These are phyloP conservation scores for Leptogaster cylindrica DNA, from an alignment of 2,888 invertebrate genomes.

Conservation along the genomic window DNA sequence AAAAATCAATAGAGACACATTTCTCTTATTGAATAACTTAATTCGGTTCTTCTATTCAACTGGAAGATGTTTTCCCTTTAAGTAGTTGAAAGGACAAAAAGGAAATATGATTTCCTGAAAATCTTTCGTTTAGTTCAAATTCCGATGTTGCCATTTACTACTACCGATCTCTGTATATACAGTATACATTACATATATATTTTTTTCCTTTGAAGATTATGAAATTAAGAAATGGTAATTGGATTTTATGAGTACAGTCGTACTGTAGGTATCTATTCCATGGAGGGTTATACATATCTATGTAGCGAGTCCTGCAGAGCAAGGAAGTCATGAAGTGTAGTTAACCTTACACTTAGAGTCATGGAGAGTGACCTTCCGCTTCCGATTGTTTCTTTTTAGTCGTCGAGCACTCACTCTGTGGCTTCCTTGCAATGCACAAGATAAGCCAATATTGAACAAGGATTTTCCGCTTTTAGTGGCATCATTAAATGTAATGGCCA, in stretches of 20 bases:
- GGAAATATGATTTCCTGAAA: slow-evolving; percentile 19
- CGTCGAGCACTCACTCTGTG: slow-evolving; percentile 30
- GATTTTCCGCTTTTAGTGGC: slow-evolving; percentile 44
- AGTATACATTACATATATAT: too few relatives aligned
- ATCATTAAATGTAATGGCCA: slow-evolving; percentile 46
- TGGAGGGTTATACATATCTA: background rate
- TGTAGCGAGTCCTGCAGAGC: background rate
- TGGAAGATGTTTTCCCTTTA: slow-evolving; percentile 2
- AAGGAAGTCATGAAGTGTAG: slow-evolving; percentile 25
- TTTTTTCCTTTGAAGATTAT: slow-evolving; percentile 36
- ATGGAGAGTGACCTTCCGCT: slow-evolving; percentile 37
- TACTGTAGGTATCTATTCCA: background rate
- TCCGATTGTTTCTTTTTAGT: slow-evolving; percentile 44
- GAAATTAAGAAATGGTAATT: slow-evolving; percentile 46
- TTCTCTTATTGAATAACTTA: too few relatives aligned
- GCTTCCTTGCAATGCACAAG: slow-evolving; percentile 32
- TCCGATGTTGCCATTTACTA: background rate
- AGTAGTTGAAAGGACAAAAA: slow-evolving; percentile 12
- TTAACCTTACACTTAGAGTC: slow-evolving; percentile 33
- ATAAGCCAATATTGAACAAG: slow-evolving; percentile 45
- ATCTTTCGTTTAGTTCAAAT: slow-evolving; percentile 21
- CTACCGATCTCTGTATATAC: background rate
- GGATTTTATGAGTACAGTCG: slow-evolving; percentile 43
- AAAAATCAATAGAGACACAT: too few relatives aligned
- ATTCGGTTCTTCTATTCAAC: too few relatives aligned